A percentile compares a stretch with the other conserved stretches of the same genome.
Evolutionary conservation across 2,113 vertebrate genomes (phyloP).

Genomic region (Plectropomus leopardus): DNA sequence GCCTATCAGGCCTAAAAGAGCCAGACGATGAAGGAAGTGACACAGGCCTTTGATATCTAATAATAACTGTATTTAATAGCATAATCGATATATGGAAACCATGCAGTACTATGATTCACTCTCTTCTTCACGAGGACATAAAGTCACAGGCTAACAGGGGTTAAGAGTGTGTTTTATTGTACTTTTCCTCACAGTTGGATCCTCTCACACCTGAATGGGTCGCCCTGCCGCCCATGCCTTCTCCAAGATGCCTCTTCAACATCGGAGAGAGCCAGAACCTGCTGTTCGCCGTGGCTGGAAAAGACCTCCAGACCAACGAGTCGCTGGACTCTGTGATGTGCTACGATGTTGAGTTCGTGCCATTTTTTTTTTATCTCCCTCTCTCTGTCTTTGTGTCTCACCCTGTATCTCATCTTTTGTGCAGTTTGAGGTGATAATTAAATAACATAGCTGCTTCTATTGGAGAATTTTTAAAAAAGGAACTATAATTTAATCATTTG

Average conservation of each 20-base stretch:
- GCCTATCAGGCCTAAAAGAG: neutral
- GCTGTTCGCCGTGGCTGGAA: constrained; percentile 95
- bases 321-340: constrained; percentile 94
- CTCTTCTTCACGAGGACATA: constrained; percentile 10
- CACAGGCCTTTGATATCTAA: constrained; percentile 17
- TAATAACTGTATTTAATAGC: constrained; percentile 12
- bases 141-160: constrained; percentile 22
- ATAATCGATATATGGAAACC: constrained; percentile 39
- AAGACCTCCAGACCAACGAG: constrained; percentile 96
- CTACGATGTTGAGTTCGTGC: constrained; percentile 92
- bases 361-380: neutral
- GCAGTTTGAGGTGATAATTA: constrained; percentile 45
- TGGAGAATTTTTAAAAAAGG: too few species aligned
- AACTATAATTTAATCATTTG: too few species aligned
- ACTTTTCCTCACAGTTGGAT: constrained; percentile 87
- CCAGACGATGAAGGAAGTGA: neutral
- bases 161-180: constrained; percentile 12
- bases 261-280: constrained; percentile 92
- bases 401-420: neutral
- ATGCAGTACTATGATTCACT: constrained; percentile 7
- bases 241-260: constrained; percentile 94
- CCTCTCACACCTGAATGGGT: constrained; percentile 90
- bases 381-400: neutral
- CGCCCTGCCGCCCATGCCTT: constrained; percentile 96
- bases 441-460: neutral